Conservation (phyloP, 2,113 vertebrate species). For the Serilophus lunatus region DNA sequence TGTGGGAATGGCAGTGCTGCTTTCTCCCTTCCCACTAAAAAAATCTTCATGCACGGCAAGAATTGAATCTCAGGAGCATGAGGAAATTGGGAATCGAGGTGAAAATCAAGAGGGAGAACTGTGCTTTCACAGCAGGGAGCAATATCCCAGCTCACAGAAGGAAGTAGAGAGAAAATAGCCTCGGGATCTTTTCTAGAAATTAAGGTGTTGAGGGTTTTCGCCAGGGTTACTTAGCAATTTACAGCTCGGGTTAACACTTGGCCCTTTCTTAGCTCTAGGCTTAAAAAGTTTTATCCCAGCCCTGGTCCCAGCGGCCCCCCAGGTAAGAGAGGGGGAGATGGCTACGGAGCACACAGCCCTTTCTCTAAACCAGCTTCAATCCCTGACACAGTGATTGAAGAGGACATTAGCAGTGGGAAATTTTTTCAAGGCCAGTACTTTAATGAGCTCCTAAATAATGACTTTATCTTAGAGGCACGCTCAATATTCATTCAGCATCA, state of each 20-base stretch:
- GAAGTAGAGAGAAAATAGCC: neutral
- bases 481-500: neutral
- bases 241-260: neutral
- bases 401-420: conserved; percentile 55
- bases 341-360: neutral
- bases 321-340: neutral
- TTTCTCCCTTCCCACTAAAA: neutral
- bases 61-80: neutral
- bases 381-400: conserved; percentile 61
- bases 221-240: neutral
- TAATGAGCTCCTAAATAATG: conserved; percentile 68
- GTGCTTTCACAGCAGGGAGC: neutral
- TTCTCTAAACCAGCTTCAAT: neutral
- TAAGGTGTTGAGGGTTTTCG: neutral
- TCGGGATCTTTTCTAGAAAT: neutral
- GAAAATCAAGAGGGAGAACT: neutral
- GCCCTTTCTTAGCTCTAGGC: neutral
- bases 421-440: conserved; percentile 40
- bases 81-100: rapidly evolving
- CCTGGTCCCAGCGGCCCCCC: neutral
- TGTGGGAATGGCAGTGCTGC: rapidly evolving
- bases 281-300: neutral
- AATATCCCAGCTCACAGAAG: neutral
- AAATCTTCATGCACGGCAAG: neutral
- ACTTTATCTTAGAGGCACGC: conserved; percentile 54